Conservation (phyloP, 2,888 invertebrate species). For the Allophyes oxyacanthae region DNA sequence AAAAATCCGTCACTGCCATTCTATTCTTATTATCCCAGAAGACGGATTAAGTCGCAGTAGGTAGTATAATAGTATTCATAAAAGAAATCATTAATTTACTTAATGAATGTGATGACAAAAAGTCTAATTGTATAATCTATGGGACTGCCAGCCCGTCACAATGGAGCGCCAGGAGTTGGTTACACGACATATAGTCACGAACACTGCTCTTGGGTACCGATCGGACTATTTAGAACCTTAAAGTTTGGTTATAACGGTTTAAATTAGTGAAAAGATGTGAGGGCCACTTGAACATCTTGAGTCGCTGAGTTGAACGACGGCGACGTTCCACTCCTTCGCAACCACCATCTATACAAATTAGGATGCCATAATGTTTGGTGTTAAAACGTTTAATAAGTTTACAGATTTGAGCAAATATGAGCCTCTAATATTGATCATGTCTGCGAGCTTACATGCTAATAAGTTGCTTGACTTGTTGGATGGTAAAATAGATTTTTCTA, state of each 20-base stretch:
- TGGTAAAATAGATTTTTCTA: slow-evolving; percentile 64
- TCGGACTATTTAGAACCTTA: slow-evolving; percentile 11
- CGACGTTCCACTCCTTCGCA: slow-evolving; percentile 32
- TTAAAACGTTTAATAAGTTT: slow-evolving; percentile 82
- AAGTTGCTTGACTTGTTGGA: slow-evolving; percentile 69
- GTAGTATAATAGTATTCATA: slow-evolving; percentile 26
- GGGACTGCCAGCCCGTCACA: slow-evolving; percentile 37
- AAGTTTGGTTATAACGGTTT: slow-evolving; percentile 3
- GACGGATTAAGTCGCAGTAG: slow-evolving; percentile 7
- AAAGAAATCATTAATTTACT: slow-evolving; percentile 41
- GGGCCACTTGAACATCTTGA: slow-evolving; percentile 8
- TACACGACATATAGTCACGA: slow-evolving; percentile 46
- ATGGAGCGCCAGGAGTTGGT: slow-evolving; percentile 32
- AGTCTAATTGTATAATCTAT: slow-evolving; percentile 45
- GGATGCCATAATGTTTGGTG: slow-evolving; percentile 79
- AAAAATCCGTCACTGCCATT: background rate
- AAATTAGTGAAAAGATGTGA: slow-evolving; percentile 3
- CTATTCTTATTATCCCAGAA: slow-evolving; percentile 11
- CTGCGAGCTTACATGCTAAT: slow-evolving; percentile 75
- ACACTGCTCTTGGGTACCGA: background rate
- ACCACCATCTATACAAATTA: slow-evolving; percentile 68
- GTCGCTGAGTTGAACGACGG: slow-evolving; percentile 26
- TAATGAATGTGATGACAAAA: slow-evolving; percentile 47
- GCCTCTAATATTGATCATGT: slow-evolving; percentile 79
- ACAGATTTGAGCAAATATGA: slow-evolving; percentile 83